phyloP scores from a whole-genome alignment of 64 coral and sea anemone genomes.

The Montipora sp. region DNA sequence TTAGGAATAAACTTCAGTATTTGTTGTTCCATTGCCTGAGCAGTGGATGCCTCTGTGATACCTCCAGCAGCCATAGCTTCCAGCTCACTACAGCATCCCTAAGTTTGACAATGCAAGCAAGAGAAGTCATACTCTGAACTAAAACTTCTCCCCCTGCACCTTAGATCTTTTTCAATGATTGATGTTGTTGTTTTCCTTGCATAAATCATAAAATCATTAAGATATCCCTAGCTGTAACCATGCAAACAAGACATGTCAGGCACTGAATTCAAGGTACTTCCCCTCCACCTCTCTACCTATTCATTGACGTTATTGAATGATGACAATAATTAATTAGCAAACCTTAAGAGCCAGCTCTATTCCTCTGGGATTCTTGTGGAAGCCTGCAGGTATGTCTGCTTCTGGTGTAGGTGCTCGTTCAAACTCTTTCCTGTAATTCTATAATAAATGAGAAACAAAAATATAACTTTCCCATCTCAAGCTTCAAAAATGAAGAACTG shows the following conservation, averaged over 20 bases:
- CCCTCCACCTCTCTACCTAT: too few species aligned
- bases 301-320: background rate
- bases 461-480: too few species aligned
- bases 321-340: background rate
- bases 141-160: too few species aligned
- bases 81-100: conserved; percentile 92
- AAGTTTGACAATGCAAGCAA: background rate
- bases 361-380: conserved; percentile 87
- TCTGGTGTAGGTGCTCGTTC: conserved; percentile 77
- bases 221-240: too few species aligned
- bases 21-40: conserved; percentile 85
- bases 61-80: conserved; percentile 93
- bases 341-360: conserved; percentile 94
- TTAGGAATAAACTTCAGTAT: conserved; percentile 89
- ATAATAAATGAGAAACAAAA: background rate
- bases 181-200: too few species aligned
- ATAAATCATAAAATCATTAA: too few species aligned
- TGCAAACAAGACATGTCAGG: too few species aligned
- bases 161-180: too few species aligned
- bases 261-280: too few species aligned
- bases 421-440: conserved; percentile 94
- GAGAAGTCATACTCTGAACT: background rate
- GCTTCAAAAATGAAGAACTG: too few species aligned
- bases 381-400: conserved; percentile 94
- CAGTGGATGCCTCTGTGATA: conserved; percentile 48